Conservation (phyloP, 2,888 invertebrate genomes). For the Drosophila atripex region DNA sequence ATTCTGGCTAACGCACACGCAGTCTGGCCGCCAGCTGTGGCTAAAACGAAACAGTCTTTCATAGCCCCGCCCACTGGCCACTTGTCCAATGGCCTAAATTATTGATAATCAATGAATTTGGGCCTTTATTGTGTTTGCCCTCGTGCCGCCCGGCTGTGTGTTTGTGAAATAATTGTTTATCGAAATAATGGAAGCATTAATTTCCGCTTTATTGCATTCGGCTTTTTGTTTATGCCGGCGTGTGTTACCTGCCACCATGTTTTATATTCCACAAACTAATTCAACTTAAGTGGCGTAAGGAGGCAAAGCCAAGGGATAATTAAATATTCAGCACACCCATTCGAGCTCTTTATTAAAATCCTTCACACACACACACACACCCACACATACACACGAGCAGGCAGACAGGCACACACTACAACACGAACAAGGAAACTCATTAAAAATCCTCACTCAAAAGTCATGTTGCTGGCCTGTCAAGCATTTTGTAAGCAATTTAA, state of each 20-base stretch:
- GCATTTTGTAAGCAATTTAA: slow-evolving; percentile 75
- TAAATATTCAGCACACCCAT: slow-evolving; percentile 32
- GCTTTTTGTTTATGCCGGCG: slow-evolving; percentile 44
- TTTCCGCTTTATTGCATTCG: slow-evolving; percentile 62
- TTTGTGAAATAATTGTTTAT: slow-evolving; percentile 53
- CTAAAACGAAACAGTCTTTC: slow-evolving; percentile 14
- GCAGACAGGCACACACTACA: neutral
- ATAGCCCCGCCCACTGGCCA: no score
- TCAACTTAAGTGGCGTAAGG: neutral
- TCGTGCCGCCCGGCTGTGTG: slow-evolving; percentile 6
- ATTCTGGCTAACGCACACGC: slow-evolving; percentile 48
- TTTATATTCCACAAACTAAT: neutral
- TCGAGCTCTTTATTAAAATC: slow-evolving; percentile 22
- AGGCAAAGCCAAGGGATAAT: slow-evolving; percentile 22
- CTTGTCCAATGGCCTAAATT: slow-evolving; percentile 55
- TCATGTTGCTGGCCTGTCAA: slow-evolving; percentile 61
- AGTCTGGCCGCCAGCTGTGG: slow-evolving; percentile 38
- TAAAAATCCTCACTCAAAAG: slow-evolving; percentile 73
- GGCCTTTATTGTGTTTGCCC: slow-evolving; percentile 60
- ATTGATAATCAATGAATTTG: slow-evolving; percentile 75
- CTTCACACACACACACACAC: neutral
- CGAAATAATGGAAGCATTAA: slow-evolving; percentile 63
- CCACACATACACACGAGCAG: neutral
- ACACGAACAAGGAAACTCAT: slow-evolving; percentile 47
- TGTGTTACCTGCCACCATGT: slow-evolving; percentile 34